Evolutionary conservation across 2,113 vertebrate genomes (phyloP).

Genomic region (Cololabis saira): DNA sequence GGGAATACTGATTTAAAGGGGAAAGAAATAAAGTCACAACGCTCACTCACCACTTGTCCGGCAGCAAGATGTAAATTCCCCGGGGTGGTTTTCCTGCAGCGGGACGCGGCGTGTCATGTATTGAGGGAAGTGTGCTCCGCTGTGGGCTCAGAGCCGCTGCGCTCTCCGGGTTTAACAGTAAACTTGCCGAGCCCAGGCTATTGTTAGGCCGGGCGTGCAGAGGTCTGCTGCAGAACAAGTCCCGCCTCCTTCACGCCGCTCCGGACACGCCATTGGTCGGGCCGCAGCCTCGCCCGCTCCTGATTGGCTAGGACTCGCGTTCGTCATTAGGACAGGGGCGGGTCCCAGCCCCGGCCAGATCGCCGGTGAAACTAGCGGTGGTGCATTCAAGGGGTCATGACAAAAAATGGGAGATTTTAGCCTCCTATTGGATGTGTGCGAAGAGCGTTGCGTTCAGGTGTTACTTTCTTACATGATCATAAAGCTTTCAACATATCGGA

Average conservation of each 20-base stretch:
- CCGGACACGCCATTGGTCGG: constrained; percentile 48
- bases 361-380: constrained; percentile 7
- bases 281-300: background rate
- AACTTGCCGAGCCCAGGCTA: constrained; percentile 72
- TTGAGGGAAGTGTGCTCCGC: constrained; percentile 30
- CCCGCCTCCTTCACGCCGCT: constrained; percentile 58
- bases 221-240: constrained; percentile 64
- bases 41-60: constrained; percentile 53
- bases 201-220: constrained; percentile 72
- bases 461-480: background rate
- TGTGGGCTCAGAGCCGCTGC: constrained; percentile 24
- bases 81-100: constrained; percentile 30
- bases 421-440: accelerated
- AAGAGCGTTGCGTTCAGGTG: constrained; percentile 17
- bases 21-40: constrained; percentile 16
- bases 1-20: background rate
- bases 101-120: constrained; percentile 48
- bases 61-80: constrained; percentile 21
- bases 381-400: background rate
- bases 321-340: constrained; percentile 35
- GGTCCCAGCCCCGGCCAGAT: background rate
- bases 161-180: constrained; percentile 51
- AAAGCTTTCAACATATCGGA: background rate
- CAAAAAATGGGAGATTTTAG: background rate
- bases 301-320: constrained; percentile 53